Percentiles rank a stretch among this genome's conserved stretches.
Evolutionary conservation across 2,113 vertebrate species (phyloP).

Genomic region (Sinocyclocheilus anshuiensis): DNA sequence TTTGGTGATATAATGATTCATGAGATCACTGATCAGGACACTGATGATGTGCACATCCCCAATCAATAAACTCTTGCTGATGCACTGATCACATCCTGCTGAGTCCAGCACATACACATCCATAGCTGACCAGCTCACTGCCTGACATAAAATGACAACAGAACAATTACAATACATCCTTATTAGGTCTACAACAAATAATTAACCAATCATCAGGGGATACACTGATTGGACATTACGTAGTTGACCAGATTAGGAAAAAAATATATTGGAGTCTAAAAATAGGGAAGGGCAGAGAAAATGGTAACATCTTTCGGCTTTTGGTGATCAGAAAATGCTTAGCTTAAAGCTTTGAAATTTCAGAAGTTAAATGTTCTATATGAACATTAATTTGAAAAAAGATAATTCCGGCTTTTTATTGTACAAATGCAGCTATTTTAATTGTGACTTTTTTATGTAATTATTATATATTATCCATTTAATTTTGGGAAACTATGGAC

Average conservation of each 20-base stretch:
- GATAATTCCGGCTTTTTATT: too few relatives aligned
- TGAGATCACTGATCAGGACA: conserved; percentile 24
- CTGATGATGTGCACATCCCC: background rate
- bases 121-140: background rate
- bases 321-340: background rate
- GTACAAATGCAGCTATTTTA: too few relatives aligned
- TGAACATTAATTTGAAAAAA: too few relatives aligned
- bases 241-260: background rate
- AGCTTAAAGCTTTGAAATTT: background rate
- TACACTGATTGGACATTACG: background rate
- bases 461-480: too few relatives aligned
- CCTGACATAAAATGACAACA: conserved; percentile 23
- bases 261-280: background rate
- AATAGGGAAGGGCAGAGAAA: background rate
- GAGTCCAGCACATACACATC: background rate
- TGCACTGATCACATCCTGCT: conserved; percentile 17
- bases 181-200: conserved; percentile 3
- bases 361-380: background rate
- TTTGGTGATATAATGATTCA: conserved; percentile 3
- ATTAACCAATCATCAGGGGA: background rate
- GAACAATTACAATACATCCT: background rate
- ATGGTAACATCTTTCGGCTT: background rate
- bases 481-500: too few relatives aligned
- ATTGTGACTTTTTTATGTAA: too few relatives aligned
- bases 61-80: conserved; percentile 27